Conservation (phyloP, 2,888 invertebrate genomes). For the Phortica okadai region DNA sequence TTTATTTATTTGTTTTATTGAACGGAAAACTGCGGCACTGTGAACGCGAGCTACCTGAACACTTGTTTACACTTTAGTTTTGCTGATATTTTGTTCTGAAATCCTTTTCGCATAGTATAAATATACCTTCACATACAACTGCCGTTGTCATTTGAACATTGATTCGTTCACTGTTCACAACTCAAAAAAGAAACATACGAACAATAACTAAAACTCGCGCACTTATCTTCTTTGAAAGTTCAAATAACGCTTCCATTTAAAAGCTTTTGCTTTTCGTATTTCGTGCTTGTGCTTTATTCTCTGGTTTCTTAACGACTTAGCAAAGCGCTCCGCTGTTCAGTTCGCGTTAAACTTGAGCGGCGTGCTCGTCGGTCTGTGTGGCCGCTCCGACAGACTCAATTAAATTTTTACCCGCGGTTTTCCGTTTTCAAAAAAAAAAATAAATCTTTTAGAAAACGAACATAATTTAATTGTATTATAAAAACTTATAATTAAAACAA, state of each 20-base stretch:
- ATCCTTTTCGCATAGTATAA: too few relatives aligned
- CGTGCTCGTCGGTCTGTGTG: neutral
- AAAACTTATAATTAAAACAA: neutral
- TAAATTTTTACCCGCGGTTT: neutral
- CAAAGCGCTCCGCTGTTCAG: conserved; percentile 11
- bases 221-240: neutral
- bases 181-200: neutral
- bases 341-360: conserved; percentile 7
- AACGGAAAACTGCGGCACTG: neutral
- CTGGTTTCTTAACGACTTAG: neutral
- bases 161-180: too few relatives aligned
- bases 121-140: too few relatives aligned
- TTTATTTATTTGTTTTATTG: neutral
- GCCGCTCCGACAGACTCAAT: neutral
- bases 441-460: neutral
- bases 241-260: neutral
- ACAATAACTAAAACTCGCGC: neutral
- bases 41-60: neutral
- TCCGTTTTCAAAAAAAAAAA: neutral
- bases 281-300: conserved; percentile 8
- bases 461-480: neutral
- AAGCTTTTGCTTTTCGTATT: neutral
- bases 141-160: too few relatives aligned
- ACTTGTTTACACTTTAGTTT: too few relatives aligned
- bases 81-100: too few relatives aligned